Conservation (phyloP, 2,797 vertebrate species). For the Coendou prehensilis region DNA sequence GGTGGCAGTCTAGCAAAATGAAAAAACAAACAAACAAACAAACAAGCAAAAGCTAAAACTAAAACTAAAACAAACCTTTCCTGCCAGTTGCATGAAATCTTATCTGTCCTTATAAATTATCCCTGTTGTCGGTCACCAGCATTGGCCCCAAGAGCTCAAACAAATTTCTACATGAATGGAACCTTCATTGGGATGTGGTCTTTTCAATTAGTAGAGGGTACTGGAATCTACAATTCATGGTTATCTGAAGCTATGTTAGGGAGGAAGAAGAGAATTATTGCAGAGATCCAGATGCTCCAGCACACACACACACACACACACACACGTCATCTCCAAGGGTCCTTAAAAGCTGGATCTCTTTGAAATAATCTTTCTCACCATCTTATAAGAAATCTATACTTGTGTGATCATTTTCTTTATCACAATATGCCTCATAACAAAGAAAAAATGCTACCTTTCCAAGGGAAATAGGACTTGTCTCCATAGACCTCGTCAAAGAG, state of each 20-base stretch:
- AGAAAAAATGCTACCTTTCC: conserved; percentile 85
- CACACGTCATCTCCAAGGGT: neutral
- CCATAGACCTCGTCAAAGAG: conserved; percentile 84
- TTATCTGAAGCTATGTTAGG: conserved; percentile 19
- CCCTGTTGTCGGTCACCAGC: conserved; percentile 30
- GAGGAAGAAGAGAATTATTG: conserved; percentile 56
- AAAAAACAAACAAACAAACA: neutral
- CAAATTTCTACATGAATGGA: conserved; percentile 49
- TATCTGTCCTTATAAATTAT: neutral
- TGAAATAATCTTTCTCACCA: conserved; percentile 76
- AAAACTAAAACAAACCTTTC: neutral
- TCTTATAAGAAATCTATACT: conserved; percentile 83
- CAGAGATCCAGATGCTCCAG: conserved; percentile 65
- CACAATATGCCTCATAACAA: conserved; percentile 82
- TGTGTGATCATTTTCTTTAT: conserved; percentile 84
- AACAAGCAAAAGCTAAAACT: neutral
- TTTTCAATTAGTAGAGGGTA: conserved; percentile 72
- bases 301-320: neutral
- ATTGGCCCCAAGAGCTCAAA: neutral
- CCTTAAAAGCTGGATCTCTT: conserved; percentile 60
- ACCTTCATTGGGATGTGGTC: conserved; percentile 69
- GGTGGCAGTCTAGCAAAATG: neutral
- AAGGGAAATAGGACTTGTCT: conserved; percentile 87
- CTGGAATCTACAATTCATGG: conserved; percentile 67
- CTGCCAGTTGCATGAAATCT: neutral